Evolutionary conservation across 1,140 invertebrate genomes (phyloP).

Genomic region (Uloborus diversus): DNA sequence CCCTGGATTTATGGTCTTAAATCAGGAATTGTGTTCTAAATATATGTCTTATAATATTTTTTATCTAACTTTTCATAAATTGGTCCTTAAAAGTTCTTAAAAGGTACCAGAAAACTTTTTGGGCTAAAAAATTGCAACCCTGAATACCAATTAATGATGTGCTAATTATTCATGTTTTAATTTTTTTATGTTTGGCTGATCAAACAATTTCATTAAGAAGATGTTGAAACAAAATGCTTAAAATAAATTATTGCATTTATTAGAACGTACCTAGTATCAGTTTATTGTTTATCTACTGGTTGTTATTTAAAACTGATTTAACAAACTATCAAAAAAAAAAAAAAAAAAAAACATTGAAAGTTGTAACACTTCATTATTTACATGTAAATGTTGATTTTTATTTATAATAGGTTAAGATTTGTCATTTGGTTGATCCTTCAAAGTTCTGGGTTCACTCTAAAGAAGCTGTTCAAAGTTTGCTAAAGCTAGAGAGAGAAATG

Average conservation of each 20-base stretch:
- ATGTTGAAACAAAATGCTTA: neutral
- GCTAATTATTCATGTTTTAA: no score
- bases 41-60: no score
- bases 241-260: neutral
- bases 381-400: neutral
- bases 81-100: no score
- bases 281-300: neutral
- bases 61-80: no score
- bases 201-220: neutral
- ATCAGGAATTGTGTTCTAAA: no score
- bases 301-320: neutral
- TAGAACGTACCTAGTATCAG: neutral
- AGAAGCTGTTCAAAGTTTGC: neutral
- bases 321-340: no score
- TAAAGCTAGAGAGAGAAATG: conserved; percentile 6
- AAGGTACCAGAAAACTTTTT: no score
- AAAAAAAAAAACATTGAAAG: no score
- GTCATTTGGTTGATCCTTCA: neutral
- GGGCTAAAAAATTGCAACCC: no score
- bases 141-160: no score
- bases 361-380: neutral
- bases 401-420: neutral
- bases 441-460: conserved; percentile 2
- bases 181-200: neutral
- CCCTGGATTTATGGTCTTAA: no score